A percentile compares a stretch with the other conserved stretches of the same genome.
phyloP scores from a whole-genome alignment of 92 coral and sea anemone species.

The Epizoanthus rinbou region DNA sequence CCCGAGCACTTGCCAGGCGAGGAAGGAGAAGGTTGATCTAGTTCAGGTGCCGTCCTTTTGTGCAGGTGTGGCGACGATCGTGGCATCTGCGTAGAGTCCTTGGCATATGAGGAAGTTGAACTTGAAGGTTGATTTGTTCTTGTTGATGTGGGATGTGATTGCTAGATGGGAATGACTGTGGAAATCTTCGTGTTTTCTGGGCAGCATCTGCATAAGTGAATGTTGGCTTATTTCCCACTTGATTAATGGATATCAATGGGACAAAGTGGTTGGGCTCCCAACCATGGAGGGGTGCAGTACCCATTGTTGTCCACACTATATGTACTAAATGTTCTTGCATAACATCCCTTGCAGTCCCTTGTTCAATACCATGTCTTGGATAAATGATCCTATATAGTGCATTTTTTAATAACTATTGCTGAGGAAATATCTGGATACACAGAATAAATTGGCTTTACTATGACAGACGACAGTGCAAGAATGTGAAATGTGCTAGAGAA shows the following conservation, averaged over 20 bases:
- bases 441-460: constrained; percentile 46
- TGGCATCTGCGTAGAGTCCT: not conserved
- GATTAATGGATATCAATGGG: not conserved
- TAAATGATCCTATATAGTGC: constrained; percentile 10
- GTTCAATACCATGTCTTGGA: constrained; percentile 1
- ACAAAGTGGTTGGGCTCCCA: constrained; percentile 51
- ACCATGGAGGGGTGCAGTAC: constrained; percentile 1
- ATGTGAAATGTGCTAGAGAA: constrained; percentile 36
- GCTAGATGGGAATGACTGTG: no score
- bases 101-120: no score
- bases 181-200: no score
- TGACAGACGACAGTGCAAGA: constrained; percentile 54
- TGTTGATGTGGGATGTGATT: no score
- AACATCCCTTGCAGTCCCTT: not conserved
- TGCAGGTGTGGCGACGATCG: not conserved
- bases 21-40: no score
- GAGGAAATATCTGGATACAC: constrained; percentile 45
- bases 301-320: constrained; percentile 47
- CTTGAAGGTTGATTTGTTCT: no score
- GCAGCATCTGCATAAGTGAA: no score
- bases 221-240: not conserved
- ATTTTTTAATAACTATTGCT: not conserved
- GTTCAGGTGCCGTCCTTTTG: not conserved
- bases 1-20: no score
- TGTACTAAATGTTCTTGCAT: not conserved